These are phyloP conservation scores for Rhinoptilus africanus DNA, from an alignment of 2,113 vertebrate species.

Conservation along the genomic window DNA sequence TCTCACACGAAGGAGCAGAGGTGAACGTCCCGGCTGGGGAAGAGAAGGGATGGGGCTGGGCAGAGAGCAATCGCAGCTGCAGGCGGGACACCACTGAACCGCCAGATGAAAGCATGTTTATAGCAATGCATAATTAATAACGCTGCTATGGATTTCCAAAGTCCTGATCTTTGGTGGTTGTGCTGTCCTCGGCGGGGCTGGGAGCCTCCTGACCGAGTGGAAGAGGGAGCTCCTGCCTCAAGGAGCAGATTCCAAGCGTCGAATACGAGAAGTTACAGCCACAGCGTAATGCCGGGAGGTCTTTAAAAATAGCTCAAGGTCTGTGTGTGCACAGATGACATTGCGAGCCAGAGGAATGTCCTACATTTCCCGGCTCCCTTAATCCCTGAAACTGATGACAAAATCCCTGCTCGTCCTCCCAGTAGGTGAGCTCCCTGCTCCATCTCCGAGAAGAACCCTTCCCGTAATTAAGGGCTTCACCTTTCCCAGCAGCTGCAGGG, in stretches of 20 bases:
- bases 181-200: accelerated
- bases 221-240: background rate
- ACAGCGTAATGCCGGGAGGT: background rate
- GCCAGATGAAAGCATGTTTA: background rate
- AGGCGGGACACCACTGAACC: accelerated
- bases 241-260: background rate
- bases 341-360: background rate
- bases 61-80: background rate
- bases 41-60: background rate
- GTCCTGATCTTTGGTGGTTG: background rate
- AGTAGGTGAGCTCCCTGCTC: background rate
- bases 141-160: background rate
- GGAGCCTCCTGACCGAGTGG: background rate
- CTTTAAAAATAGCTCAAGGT: constrained; percentile 6
- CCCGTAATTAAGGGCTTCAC: accelerated
- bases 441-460: background rate
- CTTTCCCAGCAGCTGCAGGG: background rate
- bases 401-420: background rate
- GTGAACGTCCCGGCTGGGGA: accelerated
- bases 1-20: accelerated
- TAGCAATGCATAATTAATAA: background rate
- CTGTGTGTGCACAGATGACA: background rate
- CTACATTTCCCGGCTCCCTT: constrained; percentile 1
- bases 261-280: background rate
- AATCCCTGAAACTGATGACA: constrained; percentile 25